phyloP scores from a whole-genome alignment of 2,888 invertebrate genomes.

The Scotopteryx bipunctaria region DNA sequence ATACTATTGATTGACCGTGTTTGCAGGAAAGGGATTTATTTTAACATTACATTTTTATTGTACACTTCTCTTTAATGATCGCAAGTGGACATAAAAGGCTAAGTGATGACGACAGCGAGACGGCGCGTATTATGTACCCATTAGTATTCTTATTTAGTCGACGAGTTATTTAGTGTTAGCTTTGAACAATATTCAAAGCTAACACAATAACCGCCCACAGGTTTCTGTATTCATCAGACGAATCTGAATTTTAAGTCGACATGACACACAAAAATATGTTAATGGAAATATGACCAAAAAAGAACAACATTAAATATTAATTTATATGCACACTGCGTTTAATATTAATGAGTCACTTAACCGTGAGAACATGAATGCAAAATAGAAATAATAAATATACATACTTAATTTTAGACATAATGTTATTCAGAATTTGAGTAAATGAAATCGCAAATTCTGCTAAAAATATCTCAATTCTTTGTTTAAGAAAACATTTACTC shows the following conservation, averaged over 20 bases:
- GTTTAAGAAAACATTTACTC: slow-evolving; percentile 2
- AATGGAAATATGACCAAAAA: slow-evolving; percentile 54
- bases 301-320: slow-evolving; percentile 30
- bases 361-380: slow-evolving; percentile 35
- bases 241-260: slow-evolving; percentile 62
- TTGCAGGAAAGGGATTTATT: no score
- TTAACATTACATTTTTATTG: no score
- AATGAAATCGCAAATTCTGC: not conserved
- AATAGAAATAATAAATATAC: not conserved
- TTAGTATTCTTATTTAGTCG: slow-evolving; percentile 69
- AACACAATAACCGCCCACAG: slow-evolving; percentile 68
- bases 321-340: slow-evolving; percentile 29
- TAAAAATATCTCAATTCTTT: not conserved
- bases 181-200: slow-evolving; percentile 66
- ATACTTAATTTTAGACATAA: slow-evolving; percentile 4
- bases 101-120: slow-evolving; percentile 31
- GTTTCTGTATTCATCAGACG: slow-evolving; percentile 60
- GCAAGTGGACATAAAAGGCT: slow-evolving; percentile 21
- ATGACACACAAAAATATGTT: slow-evolving; percentile 59
- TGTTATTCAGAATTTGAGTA: slow-evolving; percentile 7
- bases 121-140: slow-evolving; percentile 39
- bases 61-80: not conserved
- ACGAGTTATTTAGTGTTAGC: no score
- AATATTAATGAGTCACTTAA: slow-evolving; percentile 30
- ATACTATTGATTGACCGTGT: no score